Evolutionary conservation across 2,888 invertebrate species (phyloP).

Genomic region (Tetramorium bicarinatum): DNA sequence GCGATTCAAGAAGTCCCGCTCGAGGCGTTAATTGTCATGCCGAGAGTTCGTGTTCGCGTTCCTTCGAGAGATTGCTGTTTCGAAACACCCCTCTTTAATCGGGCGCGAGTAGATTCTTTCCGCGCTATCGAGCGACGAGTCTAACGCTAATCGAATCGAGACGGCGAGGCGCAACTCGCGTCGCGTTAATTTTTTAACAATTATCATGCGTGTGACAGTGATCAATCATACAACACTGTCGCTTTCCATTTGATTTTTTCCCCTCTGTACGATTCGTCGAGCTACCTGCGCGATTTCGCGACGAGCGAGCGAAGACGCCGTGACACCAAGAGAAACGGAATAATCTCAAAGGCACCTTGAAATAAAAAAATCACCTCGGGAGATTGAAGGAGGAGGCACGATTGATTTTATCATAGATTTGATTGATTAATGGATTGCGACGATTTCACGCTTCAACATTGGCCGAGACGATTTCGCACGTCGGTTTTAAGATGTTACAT

Average conservation of each 20-base stretch:
- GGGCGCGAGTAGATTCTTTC: not conserved
- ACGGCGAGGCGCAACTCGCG: not conserved
- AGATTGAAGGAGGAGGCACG: not conserved
- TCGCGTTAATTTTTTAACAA: slow-evolving; percentile 58
- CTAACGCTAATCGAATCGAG: not conserved
- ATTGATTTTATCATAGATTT: not conserved
- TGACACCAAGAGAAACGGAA: not conserved
- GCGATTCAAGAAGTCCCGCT: slow-evolving; percentile 7
- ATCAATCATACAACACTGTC: slow-evolving; percentile 63
- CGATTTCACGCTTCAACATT: not conserved
- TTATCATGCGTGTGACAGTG: slow-evolving; percentile 57
- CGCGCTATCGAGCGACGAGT: not conserved
- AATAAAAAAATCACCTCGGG: not conserved
- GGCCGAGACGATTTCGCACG: not conserved
- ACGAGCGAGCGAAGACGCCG: not conserved
- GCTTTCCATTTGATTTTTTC: slow-evolving; percentile 44
- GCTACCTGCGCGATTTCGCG: not conserved
- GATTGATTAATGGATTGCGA: not conserved
- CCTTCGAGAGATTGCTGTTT: not conserved
- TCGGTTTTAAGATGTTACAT: not conserved
- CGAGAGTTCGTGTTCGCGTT: not conserved
- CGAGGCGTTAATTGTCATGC: slow-evolving; percentile 15
- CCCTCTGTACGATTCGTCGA: not conserved
- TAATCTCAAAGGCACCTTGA: not conserved
- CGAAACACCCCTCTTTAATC: not conserved